Conservation (phyloP, 2,113 vertebrate species). For the Hipposideros armiger region DNA sequence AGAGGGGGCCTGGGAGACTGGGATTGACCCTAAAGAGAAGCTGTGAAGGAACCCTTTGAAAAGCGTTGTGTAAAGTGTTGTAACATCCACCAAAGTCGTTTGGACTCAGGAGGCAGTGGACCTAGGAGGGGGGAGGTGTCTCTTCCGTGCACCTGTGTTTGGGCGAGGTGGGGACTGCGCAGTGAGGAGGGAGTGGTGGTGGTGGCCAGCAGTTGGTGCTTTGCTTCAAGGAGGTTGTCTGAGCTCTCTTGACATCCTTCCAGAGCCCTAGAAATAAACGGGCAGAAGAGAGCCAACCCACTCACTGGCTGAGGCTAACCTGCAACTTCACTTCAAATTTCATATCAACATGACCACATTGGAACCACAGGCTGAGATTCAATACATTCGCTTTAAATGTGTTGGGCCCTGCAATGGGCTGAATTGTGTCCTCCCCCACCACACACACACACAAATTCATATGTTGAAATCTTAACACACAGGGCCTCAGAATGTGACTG, state of each 20-base stretch:
- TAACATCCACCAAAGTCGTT: background rate
- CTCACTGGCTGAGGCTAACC: background rate
- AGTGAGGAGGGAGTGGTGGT: too few species aligned
- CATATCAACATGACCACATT: fast-evolving
- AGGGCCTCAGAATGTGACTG: too few species aligned
- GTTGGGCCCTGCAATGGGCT: too few species aligned
- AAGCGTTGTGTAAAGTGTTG: background rate
- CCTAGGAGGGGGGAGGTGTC: background rate
- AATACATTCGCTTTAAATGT: background rate
- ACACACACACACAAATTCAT: too few species aligned
- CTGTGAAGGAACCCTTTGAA: background rate
- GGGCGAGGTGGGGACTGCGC: background rate
- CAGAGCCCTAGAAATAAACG: background rate
- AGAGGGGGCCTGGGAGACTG: background rate
- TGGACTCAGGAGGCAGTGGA: background rate
- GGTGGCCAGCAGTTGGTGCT: background rate
- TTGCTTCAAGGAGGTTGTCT: background rate
- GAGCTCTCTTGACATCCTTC: background rate
- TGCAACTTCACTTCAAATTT: background rate
- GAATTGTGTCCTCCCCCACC: too few species aligned
- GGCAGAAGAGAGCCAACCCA: background rate
- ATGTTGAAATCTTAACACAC: too few species aligned
- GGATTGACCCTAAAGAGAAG: background rate
- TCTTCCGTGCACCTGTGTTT: background rate
- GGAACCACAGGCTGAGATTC: background rate